A percentile compares a stretch with the other conserved stretches of the same genome.
These are phyloP conservation scores for Ranitomeya imitator DNA, from an alignment of 2,113 vertebrate species.

Conservation along the genomic window DNA sequence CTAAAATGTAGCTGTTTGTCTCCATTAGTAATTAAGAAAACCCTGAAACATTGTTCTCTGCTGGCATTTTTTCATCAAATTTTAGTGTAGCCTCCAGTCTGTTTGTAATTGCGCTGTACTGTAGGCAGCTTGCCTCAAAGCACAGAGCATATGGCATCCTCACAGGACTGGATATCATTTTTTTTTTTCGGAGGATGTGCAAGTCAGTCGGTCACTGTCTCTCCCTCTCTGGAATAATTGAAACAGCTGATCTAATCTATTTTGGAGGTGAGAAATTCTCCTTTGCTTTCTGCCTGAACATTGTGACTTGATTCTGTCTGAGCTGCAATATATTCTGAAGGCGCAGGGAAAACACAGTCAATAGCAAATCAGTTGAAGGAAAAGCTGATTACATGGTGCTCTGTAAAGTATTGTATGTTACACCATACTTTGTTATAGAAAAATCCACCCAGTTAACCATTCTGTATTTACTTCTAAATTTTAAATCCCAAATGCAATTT, in stretches of 20 bases:
- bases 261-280: constrained; percentile 65
- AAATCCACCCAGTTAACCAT: neutral
- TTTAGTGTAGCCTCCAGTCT: constrained; percentile 62
- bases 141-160: constrained; percentile 72
- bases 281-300: constrained; percentile 67
- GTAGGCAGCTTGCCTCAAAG: constrained; percentile 63
- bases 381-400: constrained; percentile 24
- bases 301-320: constrained; percentile 63
- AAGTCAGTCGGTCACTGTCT: constrained; percentile 70
- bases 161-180: constrained; percentile 70
- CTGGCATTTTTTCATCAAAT: constrained; percentile 66
- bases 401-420: neutral
- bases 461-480: neutral
- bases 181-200: constrained; percentile 62
- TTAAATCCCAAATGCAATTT: neutral
- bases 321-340: constrained; percentile 52
- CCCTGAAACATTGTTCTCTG: constrained; percentile 64
- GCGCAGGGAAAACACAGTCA: neutral
- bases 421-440: neutral
- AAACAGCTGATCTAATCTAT: constrained; percentile 73
- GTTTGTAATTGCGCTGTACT: constrained; percentile 62
- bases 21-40: constrained; percentile 61
- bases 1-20: constrained; percentile 54
- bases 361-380: constrained; percentile 22
- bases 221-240: constrained; percentile 66